phyloP scores from a whole-genome alignment of 1,140 invertebrate genomes.

The Eupristina koningsbergeri region DNA sequence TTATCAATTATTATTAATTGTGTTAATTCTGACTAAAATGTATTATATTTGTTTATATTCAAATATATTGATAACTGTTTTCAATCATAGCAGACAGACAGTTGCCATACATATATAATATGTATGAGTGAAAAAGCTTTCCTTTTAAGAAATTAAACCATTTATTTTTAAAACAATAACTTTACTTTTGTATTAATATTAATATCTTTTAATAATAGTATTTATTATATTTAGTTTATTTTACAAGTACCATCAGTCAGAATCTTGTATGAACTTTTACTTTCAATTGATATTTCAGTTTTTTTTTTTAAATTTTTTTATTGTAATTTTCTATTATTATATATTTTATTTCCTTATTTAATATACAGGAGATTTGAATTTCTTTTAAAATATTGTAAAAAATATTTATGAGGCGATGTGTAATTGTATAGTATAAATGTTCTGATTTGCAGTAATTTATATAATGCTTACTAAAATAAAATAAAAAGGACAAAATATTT shows the following conservation, averaged over 20 bases:
- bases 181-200: background rate
- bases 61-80: slow-evolving; percentile 16
- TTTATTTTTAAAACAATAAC: slow-evolving; percentile 6
- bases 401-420: background rate
- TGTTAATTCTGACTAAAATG: background rate
- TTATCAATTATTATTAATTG: background rate
- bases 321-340: background rate
- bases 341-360: background rate
- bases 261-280: background rate
- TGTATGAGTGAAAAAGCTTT: background rate
- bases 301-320: background rate
- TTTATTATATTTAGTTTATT: no score
- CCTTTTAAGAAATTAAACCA: slow-evolving; percentile 22
- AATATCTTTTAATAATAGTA: background rate
- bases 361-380: background rate
- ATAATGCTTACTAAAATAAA: no score
- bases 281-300: background rate
- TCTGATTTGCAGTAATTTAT: background rate
- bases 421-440: background rate
- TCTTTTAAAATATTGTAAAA: background rate
- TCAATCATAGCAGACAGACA: background rate
- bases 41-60: slow-evolving; percentile 15
- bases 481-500: no score
- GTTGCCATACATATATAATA: background rate
- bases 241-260: background rate